Conservation (phyloP, 2,797 vertebrate species). For the Apogon talboti region DNA sequence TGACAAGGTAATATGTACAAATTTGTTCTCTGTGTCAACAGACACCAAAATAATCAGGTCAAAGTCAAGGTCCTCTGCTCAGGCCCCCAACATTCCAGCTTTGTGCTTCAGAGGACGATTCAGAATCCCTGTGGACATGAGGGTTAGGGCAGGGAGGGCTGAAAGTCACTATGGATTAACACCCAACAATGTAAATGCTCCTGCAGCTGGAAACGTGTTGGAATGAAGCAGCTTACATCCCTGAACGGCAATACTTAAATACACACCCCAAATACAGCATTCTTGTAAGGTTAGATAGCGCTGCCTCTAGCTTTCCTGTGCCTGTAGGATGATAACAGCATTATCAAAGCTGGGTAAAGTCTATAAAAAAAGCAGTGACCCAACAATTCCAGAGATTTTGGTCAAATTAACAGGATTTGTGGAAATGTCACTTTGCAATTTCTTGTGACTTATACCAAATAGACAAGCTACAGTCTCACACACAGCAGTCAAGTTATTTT, state of each 20-base stretch:
- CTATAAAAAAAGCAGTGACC: too few relatives aligned
- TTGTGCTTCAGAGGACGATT: constrained; percentile 30
- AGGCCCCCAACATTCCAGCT: constrained; percentile 59
- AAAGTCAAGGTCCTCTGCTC: constrained; percentile 35
- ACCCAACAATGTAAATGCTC: constrained; percentile 66
- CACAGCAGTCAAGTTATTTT: too few relatives aligned
- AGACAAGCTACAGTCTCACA: too few relatives aligned
- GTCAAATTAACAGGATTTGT: too few relatives aligned
- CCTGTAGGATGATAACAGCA: neutral
- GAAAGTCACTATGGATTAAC: constrained; percentile 74
- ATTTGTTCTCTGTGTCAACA: constrained; percentile 14
- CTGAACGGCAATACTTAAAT: constrained; percentile 2
- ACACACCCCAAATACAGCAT: constrained; percentile 16
- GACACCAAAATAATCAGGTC: constrained; percentile 30
- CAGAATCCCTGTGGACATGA: constrained; percentile 59
- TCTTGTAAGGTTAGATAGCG: constrained; percentile 29
- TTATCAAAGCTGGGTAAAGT: too few relatives aligned
- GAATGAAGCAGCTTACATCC: constrained; percentile 17
- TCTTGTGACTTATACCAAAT: too few relatives aligned
- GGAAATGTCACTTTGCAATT: too few relatives aligned
- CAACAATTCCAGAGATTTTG: too few relatives aligned
- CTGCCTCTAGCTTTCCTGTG: constrained; percentile 5
- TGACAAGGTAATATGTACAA: constrained; percentile 24
- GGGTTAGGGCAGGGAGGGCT: constrained; percentile 48
- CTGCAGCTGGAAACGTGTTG: constrained; percentile 60